These are phyloP conservation scores for Drosophila ohnishii DNA, from an alignment of 1,140 invertebrate species.

Conservation along the genomic window DNA sequence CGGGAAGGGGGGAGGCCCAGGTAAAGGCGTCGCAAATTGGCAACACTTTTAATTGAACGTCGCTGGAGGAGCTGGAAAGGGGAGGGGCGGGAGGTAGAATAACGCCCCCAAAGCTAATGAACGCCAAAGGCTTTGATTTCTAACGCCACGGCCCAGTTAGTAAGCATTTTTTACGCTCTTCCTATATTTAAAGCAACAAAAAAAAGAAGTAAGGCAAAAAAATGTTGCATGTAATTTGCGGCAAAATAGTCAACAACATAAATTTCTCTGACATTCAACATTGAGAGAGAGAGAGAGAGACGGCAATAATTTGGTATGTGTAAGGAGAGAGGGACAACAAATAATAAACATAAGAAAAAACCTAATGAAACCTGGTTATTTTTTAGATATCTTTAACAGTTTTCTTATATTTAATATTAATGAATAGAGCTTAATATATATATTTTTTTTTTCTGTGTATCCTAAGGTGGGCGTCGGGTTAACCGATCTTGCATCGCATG, in stretches of 20 bases:
- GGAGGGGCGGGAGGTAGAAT: slow-evolving; percentile 4
- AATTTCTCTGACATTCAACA: slow-evolving; percentile 49
- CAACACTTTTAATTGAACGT: slow-evolving; percentile 81
- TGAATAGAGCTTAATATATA: neutral
- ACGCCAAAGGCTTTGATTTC: slow-evolving; percentile 80
- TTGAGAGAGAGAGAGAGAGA: neutral
- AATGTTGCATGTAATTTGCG: slow-evolving; percentile 78
- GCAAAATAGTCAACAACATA: slow-evolving; percentile 80
- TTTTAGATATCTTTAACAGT: neutral
- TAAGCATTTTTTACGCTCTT: slow-evolving; percentile 30
- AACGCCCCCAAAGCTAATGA: slow-evolving; percentile 83
- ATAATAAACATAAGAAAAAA: neutral
- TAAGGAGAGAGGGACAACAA: neutral
- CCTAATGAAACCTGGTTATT: neutral
- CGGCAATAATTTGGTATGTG: neutral
- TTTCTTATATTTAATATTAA: neutral
- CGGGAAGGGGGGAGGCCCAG: neutral
- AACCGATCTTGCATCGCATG: slow-evolving; percentile 41
- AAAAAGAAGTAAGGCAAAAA: slow-evolving; percentile 7
- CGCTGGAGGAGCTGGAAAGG: slow-evolving; percentile 27
- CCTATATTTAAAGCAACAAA: slow-evolving; percentile 7
- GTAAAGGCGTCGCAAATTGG: slow-evolving; percentile 70
- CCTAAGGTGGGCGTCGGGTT: slow-evolving; percentile 8
- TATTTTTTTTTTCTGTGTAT: slow-evolving; percentile 2
- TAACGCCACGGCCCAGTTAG: slow-evolving; percentile 69